Evolutionary conservation across 2,113 vertebrate species (phyloP), one percentile per base, ranked within the genome.

Genomic region (Ancistrus triradiatus): DNA sequence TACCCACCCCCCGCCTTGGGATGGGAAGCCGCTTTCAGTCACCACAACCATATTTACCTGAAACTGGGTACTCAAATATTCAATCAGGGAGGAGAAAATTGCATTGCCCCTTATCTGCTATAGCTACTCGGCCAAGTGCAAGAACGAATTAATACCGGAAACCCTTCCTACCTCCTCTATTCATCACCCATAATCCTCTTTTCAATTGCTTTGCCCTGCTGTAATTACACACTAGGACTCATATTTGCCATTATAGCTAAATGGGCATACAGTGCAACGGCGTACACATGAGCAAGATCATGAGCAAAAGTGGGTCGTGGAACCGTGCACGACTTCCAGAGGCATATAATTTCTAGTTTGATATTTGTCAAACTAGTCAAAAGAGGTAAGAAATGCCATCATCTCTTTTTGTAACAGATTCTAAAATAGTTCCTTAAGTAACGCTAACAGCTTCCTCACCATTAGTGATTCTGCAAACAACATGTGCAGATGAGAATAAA

Each of bases 51-150:
- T 69, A 70, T 76, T 76, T 77, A 77, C 75, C 52, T 59, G 33
- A 69, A 72, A 64, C 38, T 19, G 33, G 57, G 35, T 66, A 77
- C 76, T 83, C 72, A 84, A 80, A 80, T 77, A 75, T 77, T 83
- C 72, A 80, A 79, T 81, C 78, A 83, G 56, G 37, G 31, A 73
- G 15, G 55, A 49, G 60, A 69, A 80, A 74, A 77, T 75, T 70
- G 56, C 77, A 79, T 50, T 78, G 73, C 75, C 65, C 58, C 68
- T 78, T 76, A 78, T 80, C 77, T 73, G 72, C 15, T 66, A 42
- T 27, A 59, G 59, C 52, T 52, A 28, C 35, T 59, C 47, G 42
- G 33, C 46, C 49, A 10, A 46, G 35, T 40, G 50, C 27, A 59
- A 25, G 55, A 46, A 55, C 21, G 48, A 77, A 62, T 73, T 77